A percentile compares a stretch with the other conserved stretches of the same genome.
These are phyloP conservation scores for Actinopyga echinites DNA, from an alignment of 53 echinoderm and acorn worm genomes.

Conservation along the genomic window DNA sequence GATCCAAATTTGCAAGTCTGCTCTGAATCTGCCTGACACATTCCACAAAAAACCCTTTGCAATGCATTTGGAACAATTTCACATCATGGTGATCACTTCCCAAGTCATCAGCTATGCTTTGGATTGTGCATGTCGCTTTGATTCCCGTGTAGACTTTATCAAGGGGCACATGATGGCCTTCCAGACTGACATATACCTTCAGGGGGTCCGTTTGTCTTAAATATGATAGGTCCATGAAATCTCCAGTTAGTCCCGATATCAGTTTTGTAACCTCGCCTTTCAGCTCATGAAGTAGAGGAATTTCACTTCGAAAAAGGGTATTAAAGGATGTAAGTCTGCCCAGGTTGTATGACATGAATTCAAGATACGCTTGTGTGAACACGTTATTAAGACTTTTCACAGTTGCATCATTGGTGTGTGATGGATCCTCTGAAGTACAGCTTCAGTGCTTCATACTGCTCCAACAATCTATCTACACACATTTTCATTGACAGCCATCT, in stretches of 20 bases:
- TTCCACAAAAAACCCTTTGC: constrained; percentile 32
- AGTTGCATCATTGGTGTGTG: constrained; percentile 15
- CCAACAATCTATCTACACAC: constrained; percentile 41
- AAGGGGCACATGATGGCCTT: constrained; percentile 27
- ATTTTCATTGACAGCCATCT: constrained; percentile 52
- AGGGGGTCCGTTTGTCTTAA: neutral
- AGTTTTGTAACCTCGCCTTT: constrained; percentile 18
- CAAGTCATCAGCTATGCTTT: constrained; percentile 21
- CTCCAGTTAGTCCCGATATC: neutral
- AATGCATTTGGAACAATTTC: constrained; percentile 22
- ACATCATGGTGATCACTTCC: constrained; percentile 39
- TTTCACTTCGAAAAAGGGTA: neutral
- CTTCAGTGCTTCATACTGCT: constrained; percentile 31
- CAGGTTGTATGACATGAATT: constrained; percentile 13
- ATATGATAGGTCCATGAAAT: constrained; percentile 41
- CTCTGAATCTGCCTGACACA: constrained; percentile 19
- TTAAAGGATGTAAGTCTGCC: constrained; percentile 35
- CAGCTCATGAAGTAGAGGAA: constrained; percentile 28
- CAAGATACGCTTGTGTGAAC: constrained; percentile 16
- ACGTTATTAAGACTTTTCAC: constrained; percentile 15
- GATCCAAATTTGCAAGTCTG: constrained; percentile 16
- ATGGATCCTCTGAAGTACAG: too few species aligned
- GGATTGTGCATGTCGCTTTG: constrained; percentile 28
- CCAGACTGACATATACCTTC: neutral
- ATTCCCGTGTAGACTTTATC: constrained; percentile 5